A percentile compares a stretch with the other conserved stretches of the same genome.
Evolutionary conservation across 2,797 vertebrate species (phyloP).

Genomic region (Gobio occitaniae): DNA sequence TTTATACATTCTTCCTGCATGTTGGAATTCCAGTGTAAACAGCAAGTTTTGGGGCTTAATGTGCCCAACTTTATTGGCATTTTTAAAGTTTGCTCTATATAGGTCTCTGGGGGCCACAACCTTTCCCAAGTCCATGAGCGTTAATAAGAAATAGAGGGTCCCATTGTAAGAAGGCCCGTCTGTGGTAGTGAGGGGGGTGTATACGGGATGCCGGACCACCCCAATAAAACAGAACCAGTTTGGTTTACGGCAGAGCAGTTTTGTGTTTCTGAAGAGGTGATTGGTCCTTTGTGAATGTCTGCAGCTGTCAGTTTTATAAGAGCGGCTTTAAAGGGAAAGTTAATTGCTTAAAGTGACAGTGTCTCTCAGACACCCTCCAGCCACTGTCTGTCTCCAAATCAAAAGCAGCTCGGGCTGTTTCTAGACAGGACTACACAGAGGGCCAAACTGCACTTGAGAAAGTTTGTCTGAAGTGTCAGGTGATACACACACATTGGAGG

Average conservation of each 20-base stretch:
- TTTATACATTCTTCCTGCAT: conserved; percentile 4
- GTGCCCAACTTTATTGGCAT: not conserved
- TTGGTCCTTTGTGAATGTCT: conserved; percentile 64
- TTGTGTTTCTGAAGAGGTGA: conserved; percentile 65
- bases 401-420: conserved; percentile 53
- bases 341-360: conserved; percentile 65
- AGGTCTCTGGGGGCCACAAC: conserved; percentile 29
- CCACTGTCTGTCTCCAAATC: conserved; percentile 60
- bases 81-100: conserved; percentile 8
- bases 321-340: conserved; percentile 65
- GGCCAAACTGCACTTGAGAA: conserved; percentile 61
- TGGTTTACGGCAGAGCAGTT: conserved; percentile 60
- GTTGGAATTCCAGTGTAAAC: conserved; percentile 5
- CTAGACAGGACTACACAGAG: conserved; percentile 46
- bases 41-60: not conserved
- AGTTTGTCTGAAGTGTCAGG: conserved; percentile 54
- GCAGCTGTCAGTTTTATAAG: conserved; percentile 68
- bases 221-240: conserved; percentile 63
- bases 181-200: conserved; percentile 30
- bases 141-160: conserved; percentile 44
- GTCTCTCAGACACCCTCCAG: conserved; percentile 63
- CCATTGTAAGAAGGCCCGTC: conserved; percentile 50
- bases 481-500: conserved; percentile 36
- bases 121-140: conserved; percentile 60
- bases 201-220: conserved; percentile 56